Evolutionary conservation across 2,797 vertebrate species (phyloP).

Genomic region (Lepidocolaptes lacrymiger): DNA sequence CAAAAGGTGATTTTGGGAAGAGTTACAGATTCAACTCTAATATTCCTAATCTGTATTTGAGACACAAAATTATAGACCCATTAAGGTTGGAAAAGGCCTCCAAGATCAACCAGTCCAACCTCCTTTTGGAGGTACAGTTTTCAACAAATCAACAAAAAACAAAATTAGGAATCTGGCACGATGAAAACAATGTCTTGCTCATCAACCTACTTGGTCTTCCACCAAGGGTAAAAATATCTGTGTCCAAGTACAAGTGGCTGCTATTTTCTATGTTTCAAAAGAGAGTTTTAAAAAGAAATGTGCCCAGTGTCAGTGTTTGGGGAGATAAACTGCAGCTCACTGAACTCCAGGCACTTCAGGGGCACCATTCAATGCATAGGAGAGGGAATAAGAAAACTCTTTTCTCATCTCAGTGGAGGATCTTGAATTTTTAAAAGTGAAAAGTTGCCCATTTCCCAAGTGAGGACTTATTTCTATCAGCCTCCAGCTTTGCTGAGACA

Average conservation of each 20-base stretch:
- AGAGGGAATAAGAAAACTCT: background rate
- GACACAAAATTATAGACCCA: background rate
- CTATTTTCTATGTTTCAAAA: background rate
- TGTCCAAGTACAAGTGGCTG: background rate
- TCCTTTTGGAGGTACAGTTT: background rate
- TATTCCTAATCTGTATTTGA: background rate
- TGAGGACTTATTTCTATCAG: background rate
- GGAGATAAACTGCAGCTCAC: background rate
- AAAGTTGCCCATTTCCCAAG: background rate
- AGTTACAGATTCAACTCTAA: background rate
- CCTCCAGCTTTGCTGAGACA: background rate
- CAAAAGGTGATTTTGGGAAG: background rate
- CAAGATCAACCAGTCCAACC: background rate
- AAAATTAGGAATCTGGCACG: background rate
- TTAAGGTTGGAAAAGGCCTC: background rate
- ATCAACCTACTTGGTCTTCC: background rate
- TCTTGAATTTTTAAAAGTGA: background rate
- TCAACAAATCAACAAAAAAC: background rate
- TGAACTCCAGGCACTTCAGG: background rate
- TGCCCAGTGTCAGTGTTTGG: background rate
- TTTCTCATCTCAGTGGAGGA: background rate
- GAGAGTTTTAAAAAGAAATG: background rate
- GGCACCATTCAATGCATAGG: background rate
- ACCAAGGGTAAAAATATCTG: background rate
- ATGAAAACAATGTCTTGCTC: background rate